Evolutionary conservation across 2,888 invertebrate genomes (phyloP).

Genomic region (Steinernema carpocapsae): DNA sequence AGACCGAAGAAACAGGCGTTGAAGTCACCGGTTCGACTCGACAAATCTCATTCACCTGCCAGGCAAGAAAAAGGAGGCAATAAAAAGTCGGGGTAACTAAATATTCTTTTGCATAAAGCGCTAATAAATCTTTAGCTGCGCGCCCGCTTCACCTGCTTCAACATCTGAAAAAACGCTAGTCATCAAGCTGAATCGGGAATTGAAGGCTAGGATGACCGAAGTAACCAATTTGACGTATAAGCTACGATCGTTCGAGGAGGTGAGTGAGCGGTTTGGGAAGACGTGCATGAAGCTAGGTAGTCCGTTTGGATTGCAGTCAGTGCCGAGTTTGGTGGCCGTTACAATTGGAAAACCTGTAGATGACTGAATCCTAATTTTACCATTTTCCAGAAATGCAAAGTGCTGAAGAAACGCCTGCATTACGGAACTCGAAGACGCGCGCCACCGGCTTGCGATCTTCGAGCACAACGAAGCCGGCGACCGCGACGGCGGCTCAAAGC

Average conservation of each 20-base stretch:
- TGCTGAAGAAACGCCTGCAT: conserved; percentile 42
- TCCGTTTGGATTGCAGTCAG: too few relatives aligned
- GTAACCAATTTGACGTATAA: conserved; percentile 17
- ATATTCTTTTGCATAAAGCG: background rate
- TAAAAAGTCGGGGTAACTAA: background rate
- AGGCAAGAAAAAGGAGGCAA: background rate
- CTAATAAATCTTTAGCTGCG: background rate
- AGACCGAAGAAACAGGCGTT: too few relatives aligned
- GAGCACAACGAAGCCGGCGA: background rate
- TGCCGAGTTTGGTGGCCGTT: too few relatives aligned
- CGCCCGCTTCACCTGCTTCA: too few relatives aligned
- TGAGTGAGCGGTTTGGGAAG: background rate
- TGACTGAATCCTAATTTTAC: background rate
- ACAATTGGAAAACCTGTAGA: background rate
- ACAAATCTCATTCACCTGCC: background rate
- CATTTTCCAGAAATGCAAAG: conserved; percentile 2
- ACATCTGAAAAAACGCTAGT: conserved; percentile 4
- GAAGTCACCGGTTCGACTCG: background rate
- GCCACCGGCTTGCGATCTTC: conserved; percentile 31
- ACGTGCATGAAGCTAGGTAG: too few relatives aligned
- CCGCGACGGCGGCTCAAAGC: conserved; percentile 35
- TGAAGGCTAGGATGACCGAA: conserved; percentile 12
- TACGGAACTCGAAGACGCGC: conserved; percentile 36
- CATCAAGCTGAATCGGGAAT: conserved; percentile 21
- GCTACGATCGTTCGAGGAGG: conserved; percentile 10